These are phyloP conservation scores for Baryphthengus martii DNA, from an alignment of 2,113 vertebrate genomes.

Conservation along the genomic window DNA sequence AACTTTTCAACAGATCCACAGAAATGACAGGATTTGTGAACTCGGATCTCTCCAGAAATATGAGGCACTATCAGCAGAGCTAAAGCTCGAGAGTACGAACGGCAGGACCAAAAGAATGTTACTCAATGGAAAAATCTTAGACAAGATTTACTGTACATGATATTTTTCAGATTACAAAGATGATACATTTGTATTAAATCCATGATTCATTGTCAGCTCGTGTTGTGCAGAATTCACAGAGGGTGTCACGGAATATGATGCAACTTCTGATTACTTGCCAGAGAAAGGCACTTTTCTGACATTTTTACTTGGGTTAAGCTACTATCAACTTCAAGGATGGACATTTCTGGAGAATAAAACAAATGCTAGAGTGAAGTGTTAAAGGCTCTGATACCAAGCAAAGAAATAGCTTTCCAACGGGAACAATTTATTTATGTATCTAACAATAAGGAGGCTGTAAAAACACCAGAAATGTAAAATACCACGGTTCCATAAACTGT, in stretches of 20 bases:
- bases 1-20: constrained; percentile 47
- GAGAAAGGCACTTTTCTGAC: background rate
- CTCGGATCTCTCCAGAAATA: constrained; percentile 39
- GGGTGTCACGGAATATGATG: background rate
- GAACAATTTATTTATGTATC: background rate
- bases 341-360: background rate
- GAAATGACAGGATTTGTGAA: constrained; percentile 39
- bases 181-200: constrained; percentile 51
- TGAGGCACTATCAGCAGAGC: constrained; percentile 26
- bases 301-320: background rate
- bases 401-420: background rate
- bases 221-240: constrained; percentile 15
- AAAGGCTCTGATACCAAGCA: background rate
- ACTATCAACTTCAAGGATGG: background rate
- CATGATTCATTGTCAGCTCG: background rate
- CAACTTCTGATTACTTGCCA: background rate
- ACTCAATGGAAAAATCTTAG: constrained; percentile 22
- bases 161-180: constrained; percentile 51
- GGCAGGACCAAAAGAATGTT: constrained; percentile 10
- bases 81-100: constrained; percentile 33
- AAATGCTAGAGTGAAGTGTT: background rate
- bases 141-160: constrained; percentile 36
- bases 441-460: background rate
- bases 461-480: background rate
- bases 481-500: background rate